Conservation (phyloP, 2,797 vertebrate species). For the Ptychobarbus kaznakovi region DNA sequence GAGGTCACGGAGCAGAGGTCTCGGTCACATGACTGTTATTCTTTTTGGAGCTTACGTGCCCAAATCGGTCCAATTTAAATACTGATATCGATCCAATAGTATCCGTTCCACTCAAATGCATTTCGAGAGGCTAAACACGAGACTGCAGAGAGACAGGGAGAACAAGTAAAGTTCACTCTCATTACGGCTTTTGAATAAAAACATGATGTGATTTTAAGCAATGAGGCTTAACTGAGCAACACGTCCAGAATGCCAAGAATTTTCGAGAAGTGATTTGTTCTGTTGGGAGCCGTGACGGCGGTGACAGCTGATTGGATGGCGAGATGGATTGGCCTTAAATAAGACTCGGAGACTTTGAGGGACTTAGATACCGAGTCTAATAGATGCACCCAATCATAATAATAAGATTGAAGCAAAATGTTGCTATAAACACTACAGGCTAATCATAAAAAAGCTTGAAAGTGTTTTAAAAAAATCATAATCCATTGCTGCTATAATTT, state of each 20-base stretch:
- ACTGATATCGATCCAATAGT: conserved; percentile 66
- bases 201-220: conserved; percentile 56
- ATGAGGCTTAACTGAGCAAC: conserved; percentile 57
- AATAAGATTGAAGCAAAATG: too few species aligned
- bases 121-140: conserved; percentile 67
- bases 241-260: conserved; percentile 54
- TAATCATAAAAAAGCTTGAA: too few species aligned
- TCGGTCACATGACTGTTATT: conserved; percentile 60
- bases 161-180: conserved; percentile 26
- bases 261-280: conserved; percentile 60
- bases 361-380: neutral
- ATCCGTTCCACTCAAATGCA: conserved; percentile 65
- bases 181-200: conserved; percentile 52
- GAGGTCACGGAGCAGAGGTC: conserved; percentile 61
- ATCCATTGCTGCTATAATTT: neutral
- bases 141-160: conserved; percentile 35
- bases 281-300: conserved; percentile 61
- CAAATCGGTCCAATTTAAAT: conserved; percentile 63
- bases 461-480: neutral
- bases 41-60: conserved; percentile 55
- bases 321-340: neutral
- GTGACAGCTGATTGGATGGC: conserved; percentile 66
- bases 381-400: too few species aligned
- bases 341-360: conserved; percentile 5
- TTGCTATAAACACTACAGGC: too few species aligned